Evolutionary conservation across 2,797 vertebrate species (phyloP), one percentile per base, ranked within the genome.

Genomic region (Clarias fuscus): DNA sequence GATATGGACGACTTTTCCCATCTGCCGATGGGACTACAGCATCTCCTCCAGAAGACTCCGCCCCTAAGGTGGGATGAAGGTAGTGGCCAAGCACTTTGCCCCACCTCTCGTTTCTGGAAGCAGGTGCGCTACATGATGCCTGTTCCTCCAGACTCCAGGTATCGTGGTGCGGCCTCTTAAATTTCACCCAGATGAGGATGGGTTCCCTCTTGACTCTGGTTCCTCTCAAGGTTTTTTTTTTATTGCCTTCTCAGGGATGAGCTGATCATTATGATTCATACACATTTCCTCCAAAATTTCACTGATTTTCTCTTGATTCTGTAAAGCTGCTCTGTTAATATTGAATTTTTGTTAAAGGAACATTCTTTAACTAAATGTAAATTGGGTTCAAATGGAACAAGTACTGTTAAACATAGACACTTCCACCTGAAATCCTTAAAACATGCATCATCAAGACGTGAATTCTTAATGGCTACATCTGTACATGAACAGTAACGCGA

Each of bases 11-110:
- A 88, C 33, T 95, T 93, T 0, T 80, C 71, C 0, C 91, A 94
- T 48, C 93, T 95, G 43, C 95, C 94, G 5, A 93, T 93, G 2
- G 94, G 94, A 30, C 91, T 98, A 61, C 93, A 94, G 89, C 96
- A 97, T 88, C 89, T 98, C 13, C 92, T 97, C 65, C 90, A 91
- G 40, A 90, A 91, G 61, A 96, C 94, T 73, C 93, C 95, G 53
- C 97, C 96, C 22, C 72, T 98, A 64, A 95, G 64, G 17, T 90
- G 89, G 89, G 77, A 73, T 27, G 82, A 75, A 1, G 4, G 72
- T 3, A 75, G 43, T 68, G 59, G 22, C 30, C 6, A 2, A 14
- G 65, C 68, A 37, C n/a, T 67, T 3, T 79, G 43, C 17, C 82
- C 84, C 4, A 65, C 17, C 71, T 88, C 89, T 1, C 22, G 61